Conservation (phyloP, 2,113 vertebrate species). For the Canis aureus region DNA sequence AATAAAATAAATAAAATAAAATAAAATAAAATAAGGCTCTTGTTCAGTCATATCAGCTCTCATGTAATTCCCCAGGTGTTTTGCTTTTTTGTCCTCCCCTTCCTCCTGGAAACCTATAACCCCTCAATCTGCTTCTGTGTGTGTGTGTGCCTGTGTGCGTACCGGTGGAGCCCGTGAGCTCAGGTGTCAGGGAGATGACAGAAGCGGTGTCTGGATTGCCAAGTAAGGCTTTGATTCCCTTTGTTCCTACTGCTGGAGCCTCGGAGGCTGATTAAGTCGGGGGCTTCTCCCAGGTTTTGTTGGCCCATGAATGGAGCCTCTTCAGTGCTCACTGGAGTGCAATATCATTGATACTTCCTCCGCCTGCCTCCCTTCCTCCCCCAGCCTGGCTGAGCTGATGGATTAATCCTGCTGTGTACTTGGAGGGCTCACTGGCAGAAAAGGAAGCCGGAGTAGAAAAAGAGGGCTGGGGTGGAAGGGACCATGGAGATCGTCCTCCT, state of each 20-base stretch:
- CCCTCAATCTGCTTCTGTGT: neutral
- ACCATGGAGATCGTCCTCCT: neutral
- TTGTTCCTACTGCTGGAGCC: constrained; percentile 86
- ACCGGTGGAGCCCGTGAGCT: neutral
- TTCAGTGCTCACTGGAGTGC: constrained; percentile 91
- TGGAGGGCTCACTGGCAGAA: constrained; percentile 40
- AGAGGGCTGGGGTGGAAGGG: neutral
- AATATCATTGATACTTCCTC: constrained; percentile 85
- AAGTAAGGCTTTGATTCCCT: constrained; percentile 86
- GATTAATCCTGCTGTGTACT: constrained; percentile 86
- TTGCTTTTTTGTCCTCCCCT: neutral
- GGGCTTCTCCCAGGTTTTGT: constrained; percentile 88
- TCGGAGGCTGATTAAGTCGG: constrained; percentile 89
- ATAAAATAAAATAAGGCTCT: neutral
- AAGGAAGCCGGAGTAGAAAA: constrained; percentile 37
- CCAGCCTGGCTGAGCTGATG: constrained; percentile 78
- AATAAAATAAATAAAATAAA: no score
- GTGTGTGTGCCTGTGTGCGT: accelerated
- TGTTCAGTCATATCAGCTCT: neutral
- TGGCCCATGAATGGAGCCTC: constrained; percentile 90
- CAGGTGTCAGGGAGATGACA: neutral
- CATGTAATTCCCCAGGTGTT: neutral
- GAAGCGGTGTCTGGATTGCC: constrained; percentile 77
- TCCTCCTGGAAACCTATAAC: constrained; percentile 12
- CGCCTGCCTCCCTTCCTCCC: constrained; percentile 75